These are phyloP conservation scores for Salarias fasciatus DNA, from an alignment of 2,797 vertebrate species.

Conservation along the genomic window DNA sequence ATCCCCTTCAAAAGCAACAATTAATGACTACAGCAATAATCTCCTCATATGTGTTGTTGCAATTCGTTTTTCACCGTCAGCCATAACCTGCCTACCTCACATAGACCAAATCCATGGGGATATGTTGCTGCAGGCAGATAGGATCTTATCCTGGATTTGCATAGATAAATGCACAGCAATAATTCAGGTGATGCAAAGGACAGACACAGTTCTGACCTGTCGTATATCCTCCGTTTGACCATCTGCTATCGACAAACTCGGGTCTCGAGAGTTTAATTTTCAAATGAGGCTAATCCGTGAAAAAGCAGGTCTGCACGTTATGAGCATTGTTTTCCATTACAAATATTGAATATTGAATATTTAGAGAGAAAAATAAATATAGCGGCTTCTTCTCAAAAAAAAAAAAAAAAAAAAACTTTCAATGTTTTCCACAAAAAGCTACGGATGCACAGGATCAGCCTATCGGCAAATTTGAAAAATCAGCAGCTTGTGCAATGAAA, in stretches of 20 bases:
- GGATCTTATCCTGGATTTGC: constrained; percentile 82
- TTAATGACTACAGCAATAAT: constrained; percentile 81
- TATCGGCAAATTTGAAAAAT: constrained; percentile 81
- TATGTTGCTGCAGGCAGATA: constrained; percentile 76
- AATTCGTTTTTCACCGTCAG: constrained; percentile 71
- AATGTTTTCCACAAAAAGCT: constrained; percentile 75
- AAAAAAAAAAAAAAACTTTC: constrained; percentile 72
- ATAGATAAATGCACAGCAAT: constrained; percentile 77
- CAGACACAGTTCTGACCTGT: constrained; percentile 57
- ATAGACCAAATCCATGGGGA: constrained; percentile 70
- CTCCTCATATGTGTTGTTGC: constrained; percentile 70
- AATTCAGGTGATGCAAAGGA: constrained; percentile 58
- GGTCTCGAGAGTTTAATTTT: constrained; percentile 45
- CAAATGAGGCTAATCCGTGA: constrained; percentile 35
- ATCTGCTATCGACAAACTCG: constrained; percentile 45
- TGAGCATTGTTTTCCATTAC: constrained; percentile 23
- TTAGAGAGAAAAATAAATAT: constrained; percentile 37
- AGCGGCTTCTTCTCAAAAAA: constrained; percentile 23
- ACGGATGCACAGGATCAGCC: constrained; percentile 79
- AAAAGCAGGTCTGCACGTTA: constrained; percentile 32
- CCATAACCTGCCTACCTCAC: constrained; percentile 68
- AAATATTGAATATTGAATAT: constrained; percentile 34
- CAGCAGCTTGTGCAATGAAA: constrained; percentile 84
- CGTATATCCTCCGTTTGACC: constrained; percentile 55
- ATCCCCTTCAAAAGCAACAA: constrained; percentile 79